Conservation (phyloP, 1,140 invertebrate species). For the Anastrepha obliqua region DNA sequence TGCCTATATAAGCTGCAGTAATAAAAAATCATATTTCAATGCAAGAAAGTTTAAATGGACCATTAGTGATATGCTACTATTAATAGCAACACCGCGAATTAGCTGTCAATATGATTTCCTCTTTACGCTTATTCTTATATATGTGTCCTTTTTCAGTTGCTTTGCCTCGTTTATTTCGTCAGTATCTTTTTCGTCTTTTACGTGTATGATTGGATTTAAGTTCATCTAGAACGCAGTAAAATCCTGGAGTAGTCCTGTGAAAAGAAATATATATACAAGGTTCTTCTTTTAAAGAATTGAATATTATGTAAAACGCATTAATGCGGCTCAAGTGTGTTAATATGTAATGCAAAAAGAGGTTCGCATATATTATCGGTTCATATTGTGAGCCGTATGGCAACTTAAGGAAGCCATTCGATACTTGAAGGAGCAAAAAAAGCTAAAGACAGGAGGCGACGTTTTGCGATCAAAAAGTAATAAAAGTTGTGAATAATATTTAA, state of each 20-base stretch:
- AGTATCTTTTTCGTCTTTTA: slow-evolving; percentile 39
- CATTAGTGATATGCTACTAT: too few relatives aligned
- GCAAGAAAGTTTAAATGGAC: too few relatives aligned
- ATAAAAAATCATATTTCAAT: too few relatives aligned
- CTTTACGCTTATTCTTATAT: neutral
- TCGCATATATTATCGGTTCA: neutral
- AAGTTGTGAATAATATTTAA: neutral
- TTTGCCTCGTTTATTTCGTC: neutral
- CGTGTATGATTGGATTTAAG: neutral
- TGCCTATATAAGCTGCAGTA: too few relatives aligned
- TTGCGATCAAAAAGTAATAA: neutral
- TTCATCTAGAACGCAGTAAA: slow-evolving; percentile 13
- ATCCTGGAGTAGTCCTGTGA: neutral
- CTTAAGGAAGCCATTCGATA: neutral
- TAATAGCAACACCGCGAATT: neutral
- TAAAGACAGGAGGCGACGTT: neutral
- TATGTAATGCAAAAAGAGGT: neutral
- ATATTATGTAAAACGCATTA: neutral
- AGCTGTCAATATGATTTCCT: neutral
- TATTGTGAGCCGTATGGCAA: slow-evolving; percentile 27
- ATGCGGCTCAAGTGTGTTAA: neutral
- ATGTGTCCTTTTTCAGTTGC: neutral
- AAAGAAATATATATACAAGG: slow-evolving; percentile 10
- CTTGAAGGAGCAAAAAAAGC: neutral
- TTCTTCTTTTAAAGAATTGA: neutral